These are phyloP conservation scores for Siniperca knerii DNA, from an alignment of 2,113 vertebrate species.

Conservation along the genomic window DNA sequence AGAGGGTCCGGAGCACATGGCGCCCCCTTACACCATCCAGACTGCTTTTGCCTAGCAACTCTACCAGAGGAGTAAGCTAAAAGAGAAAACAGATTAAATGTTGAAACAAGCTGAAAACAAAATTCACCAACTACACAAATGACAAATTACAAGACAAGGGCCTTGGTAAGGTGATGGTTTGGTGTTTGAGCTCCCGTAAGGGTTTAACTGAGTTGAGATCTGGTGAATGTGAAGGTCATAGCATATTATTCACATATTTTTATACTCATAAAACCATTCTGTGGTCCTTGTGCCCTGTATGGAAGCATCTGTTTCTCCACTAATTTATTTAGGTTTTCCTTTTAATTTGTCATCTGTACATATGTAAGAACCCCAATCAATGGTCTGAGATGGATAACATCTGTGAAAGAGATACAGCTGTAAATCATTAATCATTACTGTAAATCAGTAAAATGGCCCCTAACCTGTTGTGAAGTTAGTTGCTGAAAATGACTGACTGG, in stretches of 20 bases:
- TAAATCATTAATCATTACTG: too few relatives aligned
- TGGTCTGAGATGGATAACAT: background rate
- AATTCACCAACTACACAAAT: background rate
- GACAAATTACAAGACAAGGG: background rate
- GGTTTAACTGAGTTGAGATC: background rate
- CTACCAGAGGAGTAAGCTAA: slow-evolving; percentile 84
- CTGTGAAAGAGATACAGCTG: background rate
- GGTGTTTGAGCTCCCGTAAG: background rate
- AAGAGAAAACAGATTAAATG: slow-evolving; percentile 10
- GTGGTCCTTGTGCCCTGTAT: background rate
- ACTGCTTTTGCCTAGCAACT: slow-evolving; percentile 87
- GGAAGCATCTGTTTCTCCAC: background rate
- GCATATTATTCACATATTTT: background rate
- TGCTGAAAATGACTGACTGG: slow-evolving; percentile 89
- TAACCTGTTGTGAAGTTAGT: slow-evolving; percentile 89
- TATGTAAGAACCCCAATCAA: background rate
- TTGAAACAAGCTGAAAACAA: background rate
- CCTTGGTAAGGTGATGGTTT: background rate
- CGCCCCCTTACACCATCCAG: slow-evolving; percentile 88
- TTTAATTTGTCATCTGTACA: background rate
- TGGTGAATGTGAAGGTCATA: background rate
- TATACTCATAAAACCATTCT: background rate
- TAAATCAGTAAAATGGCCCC: background rate
- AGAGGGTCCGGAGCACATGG: slow-evolving; percentile 87
- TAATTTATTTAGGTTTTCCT: background rate